Evolutionary conservation across 2,888 invertebrate genomes (phyloP).

Genomic region (Drosophila siamana): DNA sequence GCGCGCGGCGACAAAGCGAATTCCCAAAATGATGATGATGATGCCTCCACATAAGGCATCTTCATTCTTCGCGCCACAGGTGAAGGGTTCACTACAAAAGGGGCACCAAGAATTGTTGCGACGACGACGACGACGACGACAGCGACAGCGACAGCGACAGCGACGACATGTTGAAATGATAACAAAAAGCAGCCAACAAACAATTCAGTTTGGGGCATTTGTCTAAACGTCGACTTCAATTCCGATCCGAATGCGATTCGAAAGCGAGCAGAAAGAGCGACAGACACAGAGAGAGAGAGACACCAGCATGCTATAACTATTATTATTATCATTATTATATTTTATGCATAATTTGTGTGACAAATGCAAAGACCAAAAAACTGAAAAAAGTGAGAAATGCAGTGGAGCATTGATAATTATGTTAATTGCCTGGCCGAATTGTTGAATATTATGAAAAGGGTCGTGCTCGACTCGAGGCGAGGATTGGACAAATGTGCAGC

Average conservation of each 20-base stretch:
- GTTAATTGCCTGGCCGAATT: constrained; percentile 66
- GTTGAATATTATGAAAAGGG: constrained; percentile 37
- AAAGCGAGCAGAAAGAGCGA: constrained; percentile 65
- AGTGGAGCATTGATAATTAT: constrained; percentile 75
- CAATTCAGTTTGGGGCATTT: constrained; percentile 38
- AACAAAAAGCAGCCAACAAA: constrained; percentile 44
- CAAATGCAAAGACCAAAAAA: constrained; percentile 59
- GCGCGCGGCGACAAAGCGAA: constrained; percentile 7
- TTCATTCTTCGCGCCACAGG: constrained; percentile 41
- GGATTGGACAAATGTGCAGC: constrained; percentile 47
- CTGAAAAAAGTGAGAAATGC: constrained; percentile 58
- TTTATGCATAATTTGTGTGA: constrained; percentile 78
- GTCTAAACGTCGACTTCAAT: constrained; percentile 54
- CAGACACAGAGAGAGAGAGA: constrained; percentile 16
- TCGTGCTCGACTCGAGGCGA: not conserved
- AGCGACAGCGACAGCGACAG: too few species aligned
- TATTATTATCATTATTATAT: constrained; percentile 13
- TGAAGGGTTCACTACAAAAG: constrained; percentile 59
- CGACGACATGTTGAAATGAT: constrained; percentile 46
- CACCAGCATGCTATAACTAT: constrained; percentile 1
- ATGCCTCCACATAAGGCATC: too few species aligned
- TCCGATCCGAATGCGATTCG: constrained; percentile 62
- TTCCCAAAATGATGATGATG: constrained; percentile 55
- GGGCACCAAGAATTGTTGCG: constrained; percentile 50
- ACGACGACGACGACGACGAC: too few species aligned